Conservation (phyloP, 2,797 vertebrate genomes). For the Myotis vivesi region DNA sequence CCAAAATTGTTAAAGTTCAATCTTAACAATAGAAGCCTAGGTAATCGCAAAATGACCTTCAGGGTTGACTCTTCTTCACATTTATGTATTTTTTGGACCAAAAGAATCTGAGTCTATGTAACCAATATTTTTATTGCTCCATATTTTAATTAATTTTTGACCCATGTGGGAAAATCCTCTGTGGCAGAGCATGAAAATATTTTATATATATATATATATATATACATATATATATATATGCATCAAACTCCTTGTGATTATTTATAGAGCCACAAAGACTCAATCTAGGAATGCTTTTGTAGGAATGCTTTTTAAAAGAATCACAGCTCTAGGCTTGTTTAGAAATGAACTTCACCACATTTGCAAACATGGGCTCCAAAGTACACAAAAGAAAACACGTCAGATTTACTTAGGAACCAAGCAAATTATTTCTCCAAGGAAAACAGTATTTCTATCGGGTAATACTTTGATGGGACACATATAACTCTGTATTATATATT, state of each 20-base stretch:
- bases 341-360: conserved; percentile 48
- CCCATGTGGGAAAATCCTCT: neutral
- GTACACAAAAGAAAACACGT: conserved; percentile 54
- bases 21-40: conserved; percentile 5
- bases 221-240: neutral
- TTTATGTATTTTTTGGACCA: neutral
- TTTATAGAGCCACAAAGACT: conserved; percentile 31
- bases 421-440: conserved; percentile 64
- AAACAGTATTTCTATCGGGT: conserved; percentile 46
- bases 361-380: conserved; percentile 51
- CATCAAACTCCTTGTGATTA: neutral
- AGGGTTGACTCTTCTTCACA: neutral
- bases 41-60: neutral
- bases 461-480: conserved; percentile 63
- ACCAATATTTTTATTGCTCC: neutral
- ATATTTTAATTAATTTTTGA: conserved; percentile 22
- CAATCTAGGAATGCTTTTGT: conserved; percentile 49
- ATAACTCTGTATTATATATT: conserved; percentile 38
- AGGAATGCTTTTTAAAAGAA: neutral
- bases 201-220: neutral
- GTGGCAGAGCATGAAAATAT: neutral
- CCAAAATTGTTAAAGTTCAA: neutral
- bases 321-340: conserved; percentile 32
- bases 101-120: neutral
- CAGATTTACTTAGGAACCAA: conserved; percentile 68